Evolutionary conservation across 2,888 invertebrate genomes (phyloP), one percentile per base, ranked within the genome.

Genomic region (Scaptodrosophila latifasciaeformis): DNA sequence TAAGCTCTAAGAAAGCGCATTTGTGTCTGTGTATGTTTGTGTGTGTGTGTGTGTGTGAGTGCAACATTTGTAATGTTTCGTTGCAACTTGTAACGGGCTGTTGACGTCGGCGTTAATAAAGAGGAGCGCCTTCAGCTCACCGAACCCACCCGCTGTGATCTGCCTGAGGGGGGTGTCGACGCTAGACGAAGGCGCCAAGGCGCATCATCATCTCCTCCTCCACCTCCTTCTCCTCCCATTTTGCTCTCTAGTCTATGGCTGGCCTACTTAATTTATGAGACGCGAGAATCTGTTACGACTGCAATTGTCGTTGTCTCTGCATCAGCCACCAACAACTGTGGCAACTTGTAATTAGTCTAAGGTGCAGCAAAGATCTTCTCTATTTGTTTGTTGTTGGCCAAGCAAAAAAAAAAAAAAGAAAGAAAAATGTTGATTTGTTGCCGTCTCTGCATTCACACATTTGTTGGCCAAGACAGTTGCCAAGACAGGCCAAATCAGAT

Each of bases 31-130:
- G 15, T 35, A 21, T 51, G 37, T 50, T 30, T 62, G 27, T 43
- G 47, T 48, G 39, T 50, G 31, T 39, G 37, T 43, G 44, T 49
- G 31, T 51, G 17, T 54, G 46, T 55, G 35, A 42, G 10, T 29
- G 76, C 63, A 71, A 65, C 76, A 71, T 72, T 79, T 79, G 78
- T 80, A 80, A 80, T 80, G 78, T 75, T 81, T 80, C 78, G 78
- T 63, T 68, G 62, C 70, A 59, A 66, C 52, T 60, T 66, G 67
- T 62, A 67, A 68, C 62, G 69, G 66, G 71, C 75, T 67, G 81
- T 75, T 75, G 78, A 75, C 68, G 75, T 70, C 62, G 76, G 66
- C 74, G 80, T 74, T 72, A 72, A 74, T 74, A 77, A 80, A 74
- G 74, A 72, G 72, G 77, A 74, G n/a, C n/a, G 56, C 43, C 65